Percentiles rank a stretch among this genome's conserved stretches.
phyloP scores from a whole-genome alignment of 2,797 vertebrate species.

The Cichlasoma orientale region DNA sequence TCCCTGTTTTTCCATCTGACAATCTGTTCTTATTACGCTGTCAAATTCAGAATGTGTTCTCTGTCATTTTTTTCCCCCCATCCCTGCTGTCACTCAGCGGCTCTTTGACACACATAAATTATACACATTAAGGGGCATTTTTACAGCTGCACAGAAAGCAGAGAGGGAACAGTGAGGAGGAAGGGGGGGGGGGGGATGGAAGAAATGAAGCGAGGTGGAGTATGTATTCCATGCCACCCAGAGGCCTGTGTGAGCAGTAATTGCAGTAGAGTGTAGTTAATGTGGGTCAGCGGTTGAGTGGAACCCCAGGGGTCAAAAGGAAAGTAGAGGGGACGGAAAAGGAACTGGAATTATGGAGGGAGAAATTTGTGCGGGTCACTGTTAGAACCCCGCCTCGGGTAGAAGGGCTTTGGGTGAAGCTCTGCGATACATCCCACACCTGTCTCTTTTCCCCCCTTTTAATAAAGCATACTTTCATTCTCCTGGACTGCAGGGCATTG shows the following conservation, averaged over 20 bases:
- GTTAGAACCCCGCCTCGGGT: constrained; percentile 26
- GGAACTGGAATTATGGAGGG: constrained; percentile 13
- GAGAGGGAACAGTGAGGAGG: background rate
- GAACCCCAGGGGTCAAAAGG: constrained; percentile 43
- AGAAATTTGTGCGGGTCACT: constrained; percentile 6
- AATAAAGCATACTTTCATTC: constrained; percentile 38
- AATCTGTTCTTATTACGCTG: constrained; percentile 60
- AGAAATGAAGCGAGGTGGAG: constrained; percentile 16
- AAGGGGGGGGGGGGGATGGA: background rate
- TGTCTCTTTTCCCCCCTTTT: constrained; percentile 19
- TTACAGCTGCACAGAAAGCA: constrained; percentile 30
- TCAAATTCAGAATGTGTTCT: constrained; percentile 42
- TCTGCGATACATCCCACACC: constrained; percentile 11
- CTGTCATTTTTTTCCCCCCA: background rate
- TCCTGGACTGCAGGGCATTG: constrained; percentile 16
- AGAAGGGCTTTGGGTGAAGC: constrained; percentile 32
- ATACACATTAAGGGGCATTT: constrained; percentile 55
- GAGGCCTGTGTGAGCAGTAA: constrained; percentile 56
- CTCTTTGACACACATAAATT: constrained; percentile 59
- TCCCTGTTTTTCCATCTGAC: constrained; percentile 47
- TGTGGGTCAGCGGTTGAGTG: constrained; percentile 60
- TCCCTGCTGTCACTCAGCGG: constrained; percentile 56
- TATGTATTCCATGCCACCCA: constrained; percentile 23
- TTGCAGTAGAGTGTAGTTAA: constrained; percentile 62
- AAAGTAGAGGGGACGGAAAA: constrained; percentile 11